A percentile compares a stretch with the other conserved stretches of the same genome.
phyloP scores from a whole-genome alignment of 2,113 vertebrate species.

The Hyaena hyaena region DNA sequence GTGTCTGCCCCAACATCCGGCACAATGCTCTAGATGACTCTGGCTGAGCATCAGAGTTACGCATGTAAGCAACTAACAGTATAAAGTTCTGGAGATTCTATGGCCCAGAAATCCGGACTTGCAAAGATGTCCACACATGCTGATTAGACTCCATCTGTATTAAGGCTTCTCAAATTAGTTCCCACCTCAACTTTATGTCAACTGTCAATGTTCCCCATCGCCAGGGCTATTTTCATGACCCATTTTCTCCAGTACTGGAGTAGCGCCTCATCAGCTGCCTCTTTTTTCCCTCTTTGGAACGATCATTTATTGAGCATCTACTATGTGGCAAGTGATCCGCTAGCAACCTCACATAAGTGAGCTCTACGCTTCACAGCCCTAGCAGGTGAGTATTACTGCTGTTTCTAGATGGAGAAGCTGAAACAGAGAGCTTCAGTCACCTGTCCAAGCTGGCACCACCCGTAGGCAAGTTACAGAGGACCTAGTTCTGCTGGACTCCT shows the following conservation, averaged over 20 bases:
- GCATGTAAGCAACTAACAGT: background rate
- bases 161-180: background rate
- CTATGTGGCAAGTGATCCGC: background rate
- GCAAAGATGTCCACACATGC: background rate
- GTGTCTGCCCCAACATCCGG: background rate
- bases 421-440: background rate
- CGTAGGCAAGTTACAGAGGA: background rate
- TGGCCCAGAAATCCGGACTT: background rate
- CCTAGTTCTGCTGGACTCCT: fast-evolving
- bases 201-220: background rate
- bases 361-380: background rate
- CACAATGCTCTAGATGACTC: background rate
- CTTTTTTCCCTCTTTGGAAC: background rate
- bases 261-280: background rate
- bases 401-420: background rate
- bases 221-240: background rate
- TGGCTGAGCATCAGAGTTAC: background rate
- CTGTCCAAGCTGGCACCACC: fast-evolving
- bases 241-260: background rate
- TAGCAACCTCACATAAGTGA: background rate
- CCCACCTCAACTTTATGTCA: background rate
- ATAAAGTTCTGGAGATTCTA: background rate
- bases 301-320: background rate
- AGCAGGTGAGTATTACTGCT: background rate
- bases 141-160: too few species aligned